Percentiles rank a stretch among this genome's conserved stretches.
Evolutionary conservation across 1,140 invertebrate genomes (phyloP).

Genomic region (Brachionus plicatilis): DNA sequence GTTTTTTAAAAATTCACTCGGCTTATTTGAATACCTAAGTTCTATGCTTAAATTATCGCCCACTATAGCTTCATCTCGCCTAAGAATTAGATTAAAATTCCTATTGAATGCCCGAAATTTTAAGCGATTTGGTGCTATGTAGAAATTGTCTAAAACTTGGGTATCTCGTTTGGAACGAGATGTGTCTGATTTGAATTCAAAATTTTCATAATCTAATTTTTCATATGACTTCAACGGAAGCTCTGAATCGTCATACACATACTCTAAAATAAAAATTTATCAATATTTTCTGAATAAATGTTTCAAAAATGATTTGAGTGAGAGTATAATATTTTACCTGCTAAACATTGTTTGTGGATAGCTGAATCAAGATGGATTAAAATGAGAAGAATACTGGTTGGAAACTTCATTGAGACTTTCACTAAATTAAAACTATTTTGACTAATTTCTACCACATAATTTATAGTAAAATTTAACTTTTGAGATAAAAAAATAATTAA

Average conservation of each 20-base stretch:
- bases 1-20: slow-evolving; percentile 9
- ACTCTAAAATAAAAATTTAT: not conserved
- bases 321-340: not conserved
- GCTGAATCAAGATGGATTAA: not conserved
- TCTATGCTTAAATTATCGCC: not conserved
- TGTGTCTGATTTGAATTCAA: not conserved
- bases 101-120: slow-evolving; percentile 10
- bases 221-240: not conserved
- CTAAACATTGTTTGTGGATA: not conserved
- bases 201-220: slow-evolving; percentile 12
- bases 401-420: not conserved
- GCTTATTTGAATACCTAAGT: slow-evolving; percentile 10
- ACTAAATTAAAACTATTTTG: not conserved
- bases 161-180: not conserved
- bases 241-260: not conserved
- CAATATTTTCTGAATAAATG: not conserved
- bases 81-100: not conserved
- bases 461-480: not conserved
- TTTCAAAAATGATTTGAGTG: too few relatives aligned
- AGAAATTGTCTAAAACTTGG: not conserved
- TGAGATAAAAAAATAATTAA: not conserved
- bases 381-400: not conserved
- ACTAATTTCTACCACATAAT: not conserved
- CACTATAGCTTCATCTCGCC: not conserved
- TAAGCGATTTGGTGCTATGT: not conserved